Percentiles rank a stretch among this genome's conserved stretches.
These are phyloP conservation scores for Malachius bipustulatus DNA, from an alignment of 2,888 invertebrate genomes.

Conservation along the genomic window DNA sequence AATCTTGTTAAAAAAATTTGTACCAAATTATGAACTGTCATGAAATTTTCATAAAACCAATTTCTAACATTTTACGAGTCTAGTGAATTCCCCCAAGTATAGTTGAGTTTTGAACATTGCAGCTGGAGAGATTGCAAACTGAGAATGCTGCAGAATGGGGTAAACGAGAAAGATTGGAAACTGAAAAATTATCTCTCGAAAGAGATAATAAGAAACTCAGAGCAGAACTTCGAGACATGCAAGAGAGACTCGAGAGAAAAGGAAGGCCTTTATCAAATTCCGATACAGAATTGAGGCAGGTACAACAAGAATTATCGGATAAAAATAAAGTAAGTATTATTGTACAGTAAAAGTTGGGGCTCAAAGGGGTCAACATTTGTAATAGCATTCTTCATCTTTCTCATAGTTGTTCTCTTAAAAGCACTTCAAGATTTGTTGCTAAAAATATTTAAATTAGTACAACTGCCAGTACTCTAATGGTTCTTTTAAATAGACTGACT, in stretches of 20 bases:
- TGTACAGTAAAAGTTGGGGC: too few relatives aligned
- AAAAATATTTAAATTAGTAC: too few relatives aligned
- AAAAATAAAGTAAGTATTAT: constrained; percentile 54
- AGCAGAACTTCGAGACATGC: constrained; percentile 55
- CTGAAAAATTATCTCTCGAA: constrained; percentile 76
- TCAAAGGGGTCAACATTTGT: too few relatives aligned
- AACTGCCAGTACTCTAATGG: too few relatives aligned
- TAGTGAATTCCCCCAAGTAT: too few relatives aligned
- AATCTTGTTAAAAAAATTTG: too few relatives aligned
- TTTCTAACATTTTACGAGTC: not conserved
- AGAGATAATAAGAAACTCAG: constrained; percentile 78
- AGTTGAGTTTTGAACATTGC: too few relatives aligned
- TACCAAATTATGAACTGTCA: constrained; percentile 1
- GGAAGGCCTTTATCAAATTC: constrained; percentile 50
- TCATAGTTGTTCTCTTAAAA: too few relatives aligned
- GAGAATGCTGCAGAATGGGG: constrained; percentile 94
- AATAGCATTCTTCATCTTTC: too few relatives aligned
- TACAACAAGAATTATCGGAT: constrained; percentile 56
- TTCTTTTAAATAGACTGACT: too few relatives aligned
- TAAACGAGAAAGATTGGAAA: constrained; percentile 78
- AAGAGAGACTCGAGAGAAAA: constrained; percentile 56
- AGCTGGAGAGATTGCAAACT: constrained; percentile 76
- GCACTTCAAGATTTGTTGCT: too few relatives aligned
- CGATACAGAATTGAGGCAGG: constrained; percentile 50
- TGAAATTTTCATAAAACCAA: not conserved